Evolutionary conservation across 30 jellyfish, hydroid and myxozoan genomes (phyloP).

Genomic region (Pelagia noctiluca): DNA sequence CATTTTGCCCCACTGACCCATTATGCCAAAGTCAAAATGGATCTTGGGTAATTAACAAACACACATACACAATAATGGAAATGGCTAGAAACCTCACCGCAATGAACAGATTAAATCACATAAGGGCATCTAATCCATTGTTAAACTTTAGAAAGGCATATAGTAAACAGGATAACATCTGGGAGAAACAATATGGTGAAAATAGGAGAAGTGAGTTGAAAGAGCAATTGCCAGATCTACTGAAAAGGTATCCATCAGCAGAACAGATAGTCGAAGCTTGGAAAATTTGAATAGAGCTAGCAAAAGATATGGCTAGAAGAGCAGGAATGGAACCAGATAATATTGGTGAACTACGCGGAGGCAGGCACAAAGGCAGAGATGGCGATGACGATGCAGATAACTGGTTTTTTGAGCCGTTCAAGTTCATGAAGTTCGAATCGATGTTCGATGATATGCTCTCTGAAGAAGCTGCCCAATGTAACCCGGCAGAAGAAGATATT

Average conservation of each 20-base stretch:
- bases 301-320: conserved; percentile 33
- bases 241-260: conserved; percentile 23
- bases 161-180: conserved; percentile 58
- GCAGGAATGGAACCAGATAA: conserved; percentile 31
- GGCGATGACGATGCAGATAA: conserved; percentile 32
- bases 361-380: too few species aligned
- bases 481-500: conserved; percentile 10
- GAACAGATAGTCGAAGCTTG: conserved; percentile 33
- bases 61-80: conserved; percentile 48
- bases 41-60: conserved; percentile 34
- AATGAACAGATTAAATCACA: conserved; percentile 40
- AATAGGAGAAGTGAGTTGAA: conserved; percentile 33
- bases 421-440: conserved; percentile 12
- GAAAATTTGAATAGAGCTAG: conserved; percentile 41
- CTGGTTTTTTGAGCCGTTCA: conserved; percentile 25
- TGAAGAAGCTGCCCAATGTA: conserved; percentile 18
- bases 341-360: too few species aligned
- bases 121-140: conserved; percentile 37
- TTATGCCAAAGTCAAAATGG: conserved; percentile 29
- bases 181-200: conserved; percentile 52
- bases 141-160: conserved; percentile 51
- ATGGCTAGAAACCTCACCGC: conserved; percentile 62
- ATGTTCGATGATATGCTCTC: conserved; percentile 36
- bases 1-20: too few species aligned
- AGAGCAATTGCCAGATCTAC: neutral